Evolutionary conservation across 2,888 invertebrate species (phyloP).

Genomic region (Eutolmus rufibarbis): DNA sequence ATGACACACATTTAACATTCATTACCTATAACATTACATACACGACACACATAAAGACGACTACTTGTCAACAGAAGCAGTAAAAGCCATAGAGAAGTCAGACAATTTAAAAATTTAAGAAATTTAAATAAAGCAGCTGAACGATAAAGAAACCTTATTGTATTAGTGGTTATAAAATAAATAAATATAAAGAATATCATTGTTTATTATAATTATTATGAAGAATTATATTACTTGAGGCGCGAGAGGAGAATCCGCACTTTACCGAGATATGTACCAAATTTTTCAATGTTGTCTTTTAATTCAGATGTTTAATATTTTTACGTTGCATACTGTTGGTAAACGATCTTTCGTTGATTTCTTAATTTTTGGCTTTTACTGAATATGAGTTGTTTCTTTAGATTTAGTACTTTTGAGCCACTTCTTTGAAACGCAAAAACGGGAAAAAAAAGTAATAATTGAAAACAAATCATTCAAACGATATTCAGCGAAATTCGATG

Average conservation of each 20-base stretch:
- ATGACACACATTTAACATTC: not conserved
- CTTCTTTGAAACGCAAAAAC: not conserved
- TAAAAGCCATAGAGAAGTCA: not conserved
- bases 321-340: not conserved
- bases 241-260: not conserved
- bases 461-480: not conserved
- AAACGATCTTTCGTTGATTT: not conserved
- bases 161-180: conserved; percentile 29
- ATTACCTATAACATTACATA: not conserved
- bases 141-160: conserved; percentile 10
- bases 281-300: not conserved
- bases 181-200: conserved; percentile 30
- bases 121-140: not conserved
- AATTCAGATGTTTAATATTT: not conserved
- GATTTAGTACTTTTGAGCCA: not conserved
- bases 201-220: conserved; percentile 19
- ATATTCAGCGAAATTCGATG: not conserved
- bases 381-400: not conserved
- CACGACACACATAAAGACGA: not conserved
- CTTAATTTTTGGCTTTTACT: not conserved
- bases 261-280: not conserved
- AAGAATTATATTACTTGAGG: not conserved
- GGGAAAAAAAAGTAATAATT: not conserved
- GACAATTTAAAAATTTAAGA: not conserved
- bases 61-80: not conserved